Percentiles rank a stretch among this genome's conserved stretches.
These are phyloP conservation scores for Enoplosus armatus DNA, from an alignment of 2,797 vertebrate genomes.

Conservation along the genomic window DNA sequence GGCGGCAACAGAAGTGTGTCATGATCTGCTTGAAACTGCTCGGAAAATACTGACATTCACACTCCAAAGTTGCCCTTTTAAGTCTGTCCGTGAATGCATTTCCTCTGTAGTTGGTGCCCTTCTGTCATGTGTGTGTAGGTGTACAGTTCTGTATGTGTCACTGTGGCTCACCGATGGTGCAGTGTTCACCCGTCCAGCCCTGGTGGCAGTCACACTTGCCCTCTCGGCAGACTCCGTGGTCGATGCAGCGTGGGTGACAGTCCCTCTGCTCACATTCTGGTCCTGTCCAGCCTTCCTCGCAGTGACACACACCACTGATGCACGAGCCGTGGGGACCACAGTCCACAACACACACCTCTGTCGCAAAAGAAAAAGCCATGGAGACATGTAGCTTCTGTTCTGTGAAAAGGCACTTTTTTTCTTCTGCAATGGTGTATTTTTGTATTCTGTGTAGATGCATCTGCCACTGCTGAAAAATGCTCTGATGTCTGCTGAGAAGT, in stretches of 20 bases:
- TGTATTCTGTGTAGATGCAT: constrained; percentile 44
- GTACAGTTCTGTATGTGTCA: constrained; percentile 52
- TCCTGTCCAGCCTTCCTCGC: constrained; percentile 96
- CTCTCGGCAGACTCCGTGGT: constrained; percentile 96
- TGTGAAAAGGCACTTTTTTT: not conserved
- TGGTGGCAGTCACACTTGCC: constrained; percentile 98
- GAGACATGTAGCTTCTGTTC: constrained; percentile 53
- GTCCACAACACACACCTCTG: constrained; percentile 93
- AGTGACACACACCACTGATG: constrained; percentile 93
- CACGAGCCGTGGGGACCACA: constrained; percentile 95
- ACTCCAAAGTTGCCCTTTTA: constrained; percentile 72
- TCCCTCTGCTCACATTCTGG: constrained; percentile 92
- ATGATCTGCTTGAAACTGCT: constrained; percentile 41
- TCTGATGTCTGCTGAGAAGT: constrained; percentile 56
- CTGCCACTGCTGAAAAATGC: constrained; percentile 41
- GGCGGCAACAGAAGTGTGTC: constrained; percentile 35
- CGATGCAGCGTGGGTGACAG: constrained; percentile 95
- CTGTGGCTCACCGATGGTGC: constrained; percentile 93
- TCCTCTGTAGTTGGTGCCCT: constrained; percentile 47
- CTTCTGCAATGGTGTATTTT: constrained; percentile 39
- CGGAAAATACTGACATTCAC: constrained; percentile 65
- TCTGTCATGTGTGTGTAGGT: constrained; percentile 61
- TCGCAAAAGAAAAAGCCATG: constrained; percentile 36
- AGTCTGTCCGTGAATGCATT: constrained; percentile 46
- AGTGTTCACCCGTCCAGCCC: constrained; percentile 99